phyloP scores from a whole-genome alignment of 2,888 invertebrate species.

The Meganola albula region DNA sequence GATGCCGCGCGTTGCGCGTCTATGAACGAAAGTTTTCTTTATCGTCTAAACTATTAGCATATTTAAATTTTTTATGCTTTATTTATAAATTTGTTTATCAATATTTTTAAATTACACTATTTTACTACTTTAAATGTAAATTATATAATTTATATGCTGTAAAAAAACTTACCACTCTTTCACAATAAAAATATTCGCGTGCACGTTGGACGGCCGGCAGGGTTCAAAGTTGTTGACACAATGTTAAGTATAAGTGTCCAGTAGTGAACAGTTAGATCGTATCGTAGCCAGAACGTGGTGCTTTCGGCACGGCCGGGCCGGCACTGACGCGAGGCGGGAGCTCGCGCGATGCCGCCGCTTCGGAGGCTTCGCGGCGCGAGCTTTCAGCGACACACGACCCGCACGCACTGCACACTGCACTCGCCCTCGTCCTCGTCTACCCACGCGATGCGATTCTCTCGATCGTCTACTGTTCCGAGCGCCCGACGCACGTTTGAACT shows the following conservation, averaged over 20 bases:
- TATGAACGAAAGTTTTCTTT: conserved; percentile 7
- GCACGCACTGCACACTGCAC: conserved; percentile 77
- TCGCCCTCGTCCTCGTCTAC: conserved; percentile 72
- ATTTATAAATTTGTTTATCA: background rate
- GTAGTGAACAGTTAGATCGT: conserved; percentile 41
- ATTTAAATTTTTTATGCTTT: background rate
- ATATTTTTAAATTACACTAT: no score
- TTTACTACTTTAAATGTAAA: conserved; percentile 1
- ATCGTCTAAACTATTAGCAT: background rate
- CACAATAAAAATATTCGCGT: conserved; percentile 47
- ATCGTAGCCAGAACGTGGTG: conserved; percentile 61
- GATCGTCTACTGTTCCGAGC: conserved; percentile 74
- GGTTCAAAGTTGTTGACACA: conserved; percentile 42
- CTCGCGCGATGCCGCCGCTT: conserved; percentile 45
- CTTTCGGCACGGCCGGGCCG: conserved; percentile 76
- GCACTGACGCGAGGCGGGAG: conserved; percentile 68
- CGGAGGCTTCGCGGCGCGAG: conserved; percentile 74
- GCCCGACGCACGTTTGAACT: conserved; percentile 76
- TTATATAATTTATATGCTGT: conserved; percentile 2
- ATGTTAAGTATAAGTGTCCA: conserved; percentile 55
- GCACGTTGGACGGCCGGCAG: conserved; percentile 44
- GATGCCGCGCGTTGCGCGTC: conserved; percentile 34
- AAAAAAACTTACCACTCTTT: conserved; percentile 57
- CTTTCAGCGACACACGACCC: conserved; percentile 73
- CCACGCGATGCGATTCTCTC: conserved; percentile 72